Conservation (phyloP, 2,797 vertebrate genomes). For the Tympanoctomys barrerae region DNA sequence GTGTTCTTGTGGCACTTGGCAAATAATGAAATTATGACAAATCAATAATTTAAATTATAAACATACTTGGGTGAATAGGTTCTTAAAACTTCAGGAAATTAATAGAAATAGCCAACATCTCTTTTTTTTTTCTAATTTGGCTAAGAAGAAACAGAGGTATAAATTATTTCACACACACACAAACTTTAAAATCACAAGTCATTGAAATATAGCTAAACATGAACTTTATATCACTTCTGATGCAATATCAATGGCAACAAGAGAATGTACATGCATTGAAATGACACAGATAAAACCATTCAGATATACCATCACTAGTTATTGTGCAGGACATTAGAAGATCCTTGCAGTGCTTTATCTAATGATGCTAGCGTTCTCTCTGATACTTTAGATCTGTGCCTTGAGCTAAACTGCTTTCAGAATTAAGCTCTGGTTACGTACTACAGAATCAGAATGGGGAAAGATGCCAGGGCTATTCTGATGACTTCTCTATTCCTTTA, state of each 20-base stretch:
- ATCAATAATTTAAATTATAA: constrained; percentile 69
- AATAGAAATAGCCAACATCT: constrained; percentile 28
- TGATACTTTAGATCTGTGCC: constrained; percentile 88
- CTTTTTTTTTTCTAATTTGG: background rate
- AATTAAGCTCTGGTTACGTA: constrained; percentile 86
- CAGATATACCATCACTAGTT: constrained; percentile 85
- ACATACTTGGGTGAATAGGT: constrained; percentile 30
- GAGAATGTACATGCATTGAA: constrained; percentile 75
- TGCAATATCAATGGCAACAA: constrained; percentile 68
- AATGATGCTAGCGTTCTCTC: constrained; percentile 89
- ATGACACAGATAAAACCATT: constrained; percentile 80
- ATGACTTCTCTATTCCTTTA: constrained; percentile 83
- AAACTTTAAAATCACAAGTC: constrained; percentile 62
- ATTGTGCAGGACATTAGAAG: constrained; percentile 88
- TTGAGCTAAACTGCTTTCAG: constrained; percentile 88
- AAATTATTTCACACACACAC: constrained; percentile 37
- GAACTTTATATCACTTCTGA: constrained; percentile 76
- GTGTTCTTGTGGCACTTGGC: constrained; percentile 44
- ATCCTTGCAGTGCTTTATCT: constrained; percentile 89
- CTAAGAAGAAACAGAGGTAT: constrained; percentile 55
- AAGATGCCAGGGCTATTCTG: constrained; percentile 83
- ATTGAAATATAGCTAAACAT: constrained; percentile 73
- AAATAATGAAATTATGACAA: constrained; percentile 68
- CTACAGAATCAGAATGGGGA: constrained; percentile 81
- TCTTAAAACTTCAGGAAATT: constrained; percentile 59